Conservation (phyloP, 2,888 invertebrate genomes). For the Graphium colonna region DNA sequence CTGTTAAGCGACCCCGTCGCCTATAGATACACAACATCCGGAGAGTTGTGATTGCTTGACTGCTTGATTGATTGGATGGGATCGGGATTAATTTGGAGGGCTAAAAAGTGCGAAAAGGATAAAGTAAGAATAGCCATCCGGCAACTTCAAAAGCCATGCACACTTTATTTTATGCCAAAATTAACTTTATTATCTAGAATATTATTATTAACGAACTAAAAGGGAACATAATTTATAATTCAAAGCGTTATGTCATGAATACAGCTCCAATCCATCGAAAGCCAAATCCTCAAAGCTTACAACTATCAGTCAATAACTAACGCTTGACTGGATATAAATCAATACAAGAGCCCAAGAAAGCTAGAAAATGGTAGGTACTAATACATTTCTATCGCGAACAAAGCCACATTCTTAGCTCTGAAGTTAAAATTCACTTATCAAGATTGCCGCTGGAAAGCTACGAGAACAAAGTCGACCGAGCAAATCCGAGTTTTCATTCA, state of each 20-base stretch:
- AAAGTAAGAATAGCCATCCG: no score
- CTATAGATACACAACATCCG: no score
- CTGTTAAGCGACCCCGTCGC: no score
- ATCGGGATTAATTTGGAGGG: no score
- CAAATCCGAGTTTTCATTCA: constrained; percentile 47
- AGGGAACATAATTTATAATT: background rate
- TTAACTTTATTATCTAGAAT: no score
- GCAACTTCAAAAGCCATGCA: no score
- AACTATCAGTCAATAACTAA: no score
- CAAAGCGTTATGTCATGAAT: background rate
- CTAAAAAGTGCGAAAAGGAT: no score
- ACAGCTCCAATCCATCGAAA: background rate
- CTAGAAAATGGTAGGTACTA: background rate
- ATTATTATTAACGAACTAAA: background rate
- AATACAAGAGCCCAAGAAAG: no score
- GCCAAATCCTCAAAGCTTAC: background rate
- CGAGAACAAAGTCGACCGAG: constrained; percentile 36
- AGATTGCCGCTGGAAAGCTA: constrained; percentile 38
- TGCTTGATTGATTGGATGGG: no score
- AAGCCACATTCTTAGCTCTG: constrained; percentile 15
- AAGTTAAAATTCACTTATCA: constrained; percentile 51
- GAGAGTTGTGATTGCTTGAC: no score
- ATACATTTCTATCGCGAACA: constrained; percentile 9
- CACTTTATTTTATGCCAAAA: no score
- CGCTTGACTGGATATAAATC: background rate